Percentiles rank a stretch among this genome's conserved stretches.
Evolutionary conservation across 2,888 invertebrate genomes (phyloP).

Genomic region (Drosophila mimica): DNA sequence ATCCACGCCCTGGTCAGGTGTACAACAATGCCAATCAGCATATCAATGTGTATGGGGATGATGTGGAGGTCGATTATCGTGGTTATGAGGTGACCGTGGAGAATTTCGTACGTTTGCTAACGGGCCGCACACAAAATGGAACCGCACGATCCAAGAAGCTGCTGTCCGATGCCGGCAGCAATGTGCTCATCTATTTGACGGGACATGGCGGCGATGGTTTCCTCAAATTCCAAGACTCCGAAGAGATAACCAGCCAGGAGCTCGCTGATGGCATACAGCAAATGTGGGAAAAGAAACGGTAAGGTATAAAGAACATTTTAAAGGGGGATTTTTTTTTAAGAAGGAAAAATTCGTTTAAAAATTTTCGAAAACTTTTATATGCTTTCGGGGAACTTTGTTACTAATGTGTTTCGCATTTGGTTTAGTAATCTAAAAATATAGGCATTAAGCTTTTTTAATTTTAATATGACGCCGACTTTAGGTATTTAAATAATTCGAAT

Average conservation of each 20-base stretch:
- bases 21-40: conserved; percentile 99
- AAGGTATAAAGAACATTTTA: not conserved
- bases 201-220: conserved; percentile 99
- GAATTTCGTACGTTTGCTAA: conserved; percentile 97
- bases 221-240: conserved; percentile 99
- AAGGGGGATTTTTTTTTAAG: not conserved
- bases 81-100: conserved; percentile 98
- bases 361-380: not conserved
- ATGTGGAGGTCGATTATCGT: conserved; percentile 99
- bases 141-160: conserved; percentile 98
- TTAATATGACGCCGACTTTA: not conserved
- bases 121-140: conserved; percentile 95
- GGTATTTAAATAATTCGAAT: not conserved
- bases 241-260: conserved; percentile 99
- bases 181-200: conserved; percentile 97
- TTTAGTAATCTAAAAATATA: not conserved
- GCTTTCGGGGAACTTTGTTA: too few relatives aligned
- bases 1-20: conserved; percentile 99
- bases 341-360: not conserved
- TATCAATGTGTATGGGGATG: conserved; percentile 99
- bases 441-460: not conserved
- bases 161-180: conserved; percentile 97
- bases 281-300: conserved; percentile 99
- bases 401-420: not conserved
- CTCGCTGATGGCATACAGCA: conserved; percentile 99